phyloP scores from a whole-genome alignment of 2,888 invertebrate species.

The Dyspetes luteomarginatus region DNA sequence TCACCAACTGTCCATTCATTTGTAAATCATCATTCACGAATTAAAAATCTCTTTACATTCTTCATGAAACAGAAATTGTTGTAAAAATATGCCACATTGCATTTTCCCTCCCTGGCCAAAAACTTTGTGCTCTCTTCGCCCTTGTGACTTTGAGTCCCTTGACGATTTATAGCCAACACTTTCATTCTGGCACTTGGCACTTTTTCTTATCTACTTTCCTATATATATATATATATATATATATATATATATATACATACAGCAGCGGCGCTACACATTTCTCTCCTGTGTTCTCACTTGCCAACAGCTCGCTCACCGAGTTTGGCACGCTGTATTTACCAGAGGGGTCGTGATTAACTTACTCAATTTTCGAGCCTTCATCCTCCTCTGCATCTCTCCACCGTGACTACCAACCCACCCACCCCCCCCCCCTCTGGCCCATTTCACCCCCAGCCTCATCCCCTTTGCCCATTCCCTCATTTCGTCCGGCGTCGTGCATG shows the following conservation, averaged over 20 bases:
- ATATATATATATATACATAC: neutral
- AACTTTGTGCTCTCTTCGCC: neutral
- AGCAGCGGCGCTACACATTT: neutral
- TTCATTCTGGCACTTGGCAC: constrained; percentile 39
- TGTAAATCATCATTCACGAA: no score
- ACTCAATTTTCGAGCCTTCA: constrained; percentile 61
- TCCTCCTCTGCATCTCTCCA: constrained; percentile 17
- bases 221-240: neutral
- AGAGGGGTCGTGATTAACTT: constrained; percentile 61
- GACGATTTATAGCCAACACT: neutral
- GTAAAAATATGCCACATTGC: neutral
- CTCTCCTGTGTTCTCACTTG: constrained; percentile 27
- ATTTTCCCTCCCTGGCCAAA: neutral
- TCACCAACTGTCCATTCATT: no score
- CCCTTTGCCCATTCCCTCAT: constrained; percentile 18
- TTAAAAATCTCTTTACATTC: no score
- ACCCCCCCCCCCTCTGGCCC: neutral
- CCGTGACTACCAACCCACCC: constrained; percentile 7
- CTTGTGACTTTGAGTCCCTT: neutral
- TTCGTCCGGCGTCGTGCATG: constrained; percentile 52
- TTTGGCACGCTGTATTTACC: constrained; percentile 58
- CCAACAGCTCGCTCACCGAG: constrained; percentile 46
- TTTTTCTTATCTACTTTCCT: constrained; percentile 41
- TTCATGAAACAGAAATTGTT: no score
- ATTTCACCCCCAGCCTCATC: neutral